Percentiles rank a stretch among this genome's conserved stretches.
Evolutionary conservation across 2,888 invertebrate species (phyloP).

Genomic region (Xanthia togata): DNA sequence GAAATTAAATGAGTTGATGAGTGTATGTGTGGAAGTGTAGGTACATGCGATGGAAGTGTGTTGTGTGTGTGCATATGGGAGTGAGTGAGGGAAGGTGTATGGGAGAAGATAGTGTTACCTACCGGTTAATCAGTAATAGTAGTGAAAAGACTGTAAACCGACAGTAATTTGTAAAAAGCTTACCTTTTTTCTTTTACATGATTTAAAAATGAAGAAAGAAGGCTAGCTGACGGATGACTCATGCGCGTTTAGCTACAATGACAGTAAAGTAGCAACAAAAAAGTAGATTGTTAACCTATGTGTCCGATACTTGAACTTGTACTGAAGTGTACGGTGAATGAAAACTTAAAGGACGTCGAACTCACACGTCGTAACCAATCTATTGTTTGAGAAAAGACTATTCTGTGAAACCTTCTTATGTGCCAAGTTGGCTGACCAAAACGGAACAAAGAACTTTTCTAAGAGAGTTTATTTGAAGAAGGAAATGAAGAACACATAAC

Average conservation of each 20-base stretch:
- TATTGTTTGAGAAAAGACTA: conserved; percentile 43
- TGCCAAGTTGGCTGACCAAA: conserved; percentile 1
- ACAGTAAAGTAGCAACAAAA: conserved; percentile 4
- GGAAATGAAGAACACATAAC: too few relatives aligned
- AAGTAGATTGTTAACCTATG: conserved; percentile 12
- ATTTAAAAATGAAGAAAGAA: too few relatives aligned
- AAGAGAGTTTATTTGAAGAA: too few relatives aligned
- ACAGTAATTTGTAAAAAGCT: neutral
- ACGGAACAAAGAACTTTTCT: neutral
- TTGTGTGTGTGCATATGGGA: too few relatives aligned
- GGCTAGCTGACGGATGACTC: neutral
- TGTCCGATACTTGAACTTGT: conserved; percentile 47
- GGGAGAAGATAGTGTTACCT: neutral
- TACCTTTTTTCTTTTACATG: too few relatives aligned
- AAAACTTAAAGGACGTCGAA: conserved; percentile 48
- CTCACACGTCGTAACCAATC: conserved; percentile 31
- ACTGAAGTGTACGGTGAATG: conserved; percentile 16
- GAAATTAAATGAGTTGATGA: too few relatives aligned
- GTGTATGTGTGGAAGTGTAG: too few relatives aligned
- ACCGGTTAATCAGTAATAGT: neutral
- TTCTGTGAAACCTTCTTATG: neutral
- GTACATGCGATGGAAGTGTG: too few relatives aligned
- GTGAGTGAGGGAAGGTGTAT: too few relatives aligned
- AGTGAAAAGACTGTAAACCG: neutral
- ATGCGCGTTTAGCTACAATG: neutral